Conservation (phyloP, 2,888 invertebrate species). For the Diaprepes abbreviatus region DNA sequence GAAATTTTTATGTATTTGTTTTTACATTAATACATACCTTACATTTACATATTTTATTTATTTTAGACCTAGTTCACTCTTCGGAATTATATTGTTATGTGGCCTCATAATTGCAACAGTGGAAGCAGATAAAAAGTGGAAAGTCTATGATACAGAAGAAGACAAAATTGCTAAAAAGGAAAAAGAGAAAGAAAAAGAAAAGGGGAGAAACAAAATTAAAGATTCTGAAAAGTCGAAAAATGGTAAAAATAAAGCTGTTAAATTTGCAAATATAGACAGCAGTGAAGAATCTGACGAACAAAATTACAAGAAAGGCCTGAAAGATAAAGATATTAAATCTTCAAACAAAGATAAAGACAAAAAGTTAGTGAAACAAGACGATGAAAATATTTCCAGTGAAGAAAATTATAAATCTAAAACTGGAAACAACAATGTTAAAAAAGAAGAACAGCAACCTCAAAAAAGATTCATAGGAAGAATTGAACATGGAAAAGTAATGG, state of each 20-base stretch:
- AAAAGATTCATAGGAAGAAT: slow-evolving; percentile 45
- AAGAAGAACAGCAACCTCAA: slow-evolving; percentile 7
- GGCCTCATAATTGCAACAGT: slow-evolving; percentile 5
- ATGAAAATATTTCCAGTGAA: slow-evolving; percentile 2
- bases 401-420: slow-evolving; percentile 4
- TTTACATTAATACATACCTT: no score
- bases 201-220: no score
- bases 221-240: not conserved
- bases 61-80: slow-evolving; percentile 10
- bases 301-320: not conserved
- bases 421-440: not conserved
- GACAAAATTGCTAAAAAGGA: slow-evolving; percentile 9
- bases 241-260: not conserved
- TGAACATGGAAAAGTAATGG: slow-evolving; percentile 46
- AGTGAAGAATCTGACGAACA: slow-evolving; percentile 2
- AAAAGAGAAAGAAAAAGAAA: slow-evolving; percentile 6
- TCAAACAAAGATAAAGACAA: not conserved
- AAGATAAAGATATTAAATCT: not conserved
- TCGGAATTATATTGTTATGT: slow-evolving; percentile 16
- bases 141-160: slow-evolving; percentile 21
- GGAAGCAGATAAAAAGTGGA: slow-evolving; percentile 26
- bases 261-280: not conserved
- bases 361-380: not conserved
- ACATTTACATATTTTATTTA: no score
- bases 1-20: no score